Evolutionary conservation across 2,797 vertebrate species (phyloP).

Genomic region (Furcifer pardalis): DNA sequence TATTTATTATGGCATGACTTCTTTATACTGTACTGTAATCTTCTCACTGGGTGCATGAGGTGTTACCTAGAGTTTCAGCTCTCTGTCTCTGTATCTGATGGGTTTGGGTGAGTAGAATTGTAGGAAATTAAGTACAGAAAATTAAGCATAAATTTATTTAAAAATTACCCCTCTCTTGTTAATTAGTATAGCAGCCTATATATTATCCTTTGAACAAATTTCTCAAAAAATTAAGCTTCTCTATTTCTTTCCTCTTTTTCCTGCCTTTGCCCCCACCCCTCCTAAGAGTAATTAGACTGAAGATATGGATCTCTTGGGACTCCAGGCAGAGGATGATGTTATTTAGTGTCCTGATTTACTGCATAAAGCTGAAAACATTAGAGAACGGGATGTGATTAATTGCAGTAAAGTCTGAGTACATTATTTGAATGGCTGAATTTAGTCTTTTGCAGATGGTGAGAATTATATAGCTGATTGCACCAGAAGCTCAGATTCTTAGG

Average conservation of each 20-base stretch:
- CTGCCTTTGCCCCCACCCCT: not conserved
- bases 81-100: too few species aligned
- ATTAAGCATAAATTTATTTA: not conserved
- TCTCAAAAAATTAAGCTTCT: not conserved
- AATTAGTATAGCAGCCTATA: not conserved
- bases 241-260: not conserved
- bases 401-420: not conserved
- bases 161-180: not conserved
- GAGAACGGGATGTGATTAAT: not conserved
- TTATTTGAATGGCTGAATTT: slow-evolving; percentile 9
- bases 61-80: too few species aligned
- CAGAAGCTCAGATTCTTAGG: not conserved
- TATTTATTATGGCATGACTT: too few species aligned
- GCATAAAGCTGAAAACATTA: not conserved
- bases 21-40: too few species aligned
- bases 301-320: not conserved
- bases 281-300: not conserved
- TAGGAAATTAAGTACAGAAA: too few species aligned
- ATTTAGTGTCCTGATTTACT: fast-evolving
- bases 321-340: not conserved
- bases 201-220: not conserved
- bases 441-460: not conserved
- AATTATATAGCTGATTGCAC: not conserved
- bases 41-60: too few species aligned
- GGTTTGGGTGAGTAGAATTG: too few species aligned